Conservation (phyloP, 2,888 invertebrate genomes). For the Alsophila aescularia region DNA sequence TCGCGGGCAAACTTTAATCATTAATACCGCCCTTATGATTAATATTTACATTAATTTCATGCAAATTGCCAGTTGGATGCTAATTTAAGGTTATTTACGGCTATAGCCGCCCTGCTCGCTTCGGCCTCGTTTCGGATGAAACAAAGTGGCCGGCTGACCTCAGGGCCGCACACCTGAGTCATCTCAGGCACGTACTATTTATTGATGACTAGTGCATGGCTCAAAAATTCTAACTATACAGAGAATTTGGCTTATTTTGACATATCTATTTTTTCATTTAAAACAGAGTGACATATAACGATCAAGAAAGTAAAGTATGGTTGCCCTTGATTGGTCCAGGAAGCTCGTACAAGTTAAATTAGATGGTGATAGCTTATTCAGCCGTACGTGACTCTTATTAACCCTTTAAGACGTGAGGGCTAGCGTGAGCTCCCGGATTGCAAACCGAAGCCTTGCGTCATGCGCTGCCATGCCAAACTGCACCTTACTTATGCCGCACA, state of each 20-base stretch:
- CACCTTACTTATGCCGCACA: neutral
- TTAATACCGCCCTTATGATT: constrained; percentile 54
- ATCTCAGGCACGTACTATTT: neutral
- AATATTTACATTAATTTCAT: constrained; percentile 67
- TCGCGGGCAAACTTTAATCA: constrained; percentile 44
- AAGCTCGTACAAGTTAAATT: constrained; percentile 17
- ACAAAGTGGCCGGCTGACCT: constrained; percentile 29
- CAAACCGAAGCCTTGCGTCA: constrained; percentile 5
- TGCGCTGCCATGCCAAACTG: neutral
- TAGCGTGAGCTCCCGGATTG: constrained; percentile 21
- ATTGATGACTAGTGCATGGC: neutral
- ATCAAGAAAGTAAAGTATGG: neutral
- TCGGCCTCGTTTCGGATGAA: constrained; percentile 11
- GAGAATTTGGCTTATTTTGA: too few relatives aligned
- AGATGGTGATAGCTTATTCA: constrained; percentile 10
- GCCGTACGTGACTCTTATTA: constrained; percentile 21
- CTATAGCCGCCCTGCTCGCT: constrained; percentile 18
- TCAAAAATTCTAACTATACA: too few relatives aligned
- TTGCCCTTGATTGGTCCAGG: neutral
- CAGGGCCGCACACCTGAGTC: constrained; percentile 7
- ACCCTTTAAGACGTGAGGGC: constrained; percentile 13
- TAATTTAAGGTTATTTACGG: constrained; percentile 55
- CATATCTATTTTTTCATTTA: too few relatives aligned
- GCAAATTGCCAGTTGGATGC: constrained; percentile 58
- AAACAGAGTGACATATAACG: neutral